phyloP scores from a whole-genome alignment of 2,113 vertebrate genomes.

The Urocynchramus pylzowi region DNA sequence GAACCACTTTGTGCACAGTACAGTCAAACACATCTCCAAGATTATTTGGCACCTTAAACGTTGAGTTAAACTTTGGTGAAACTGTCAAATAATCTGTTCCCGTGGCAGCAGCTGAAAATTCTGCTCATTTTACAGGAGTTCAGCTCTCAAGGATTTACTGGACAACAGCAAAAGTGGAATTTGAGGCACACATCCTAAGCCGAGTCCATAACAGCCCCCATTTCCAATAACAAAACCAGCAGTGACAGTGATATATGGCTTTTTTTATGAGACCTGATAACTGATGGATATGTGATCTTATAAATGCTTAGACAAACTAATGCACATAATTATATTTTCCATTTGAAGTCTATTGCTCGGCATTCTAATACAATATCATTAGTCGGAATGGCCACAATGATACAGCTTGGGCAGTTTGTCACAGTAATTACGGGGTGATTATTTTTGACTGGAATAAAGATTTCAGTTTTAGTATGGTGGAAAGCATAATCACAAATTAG shows the following conservation, averaged over 20 bases:
- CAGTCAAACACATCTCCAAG: neutral
- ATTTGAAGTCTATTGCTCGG: constrained; percentile 95
- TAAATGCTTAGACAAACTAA: constrained; percentile 99
- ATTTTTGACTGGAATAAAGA: constrained; percentile 94
- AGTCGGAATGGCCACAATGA: constrained; percentile 90
- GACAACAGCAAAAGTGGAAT: constrained; percentile 65
- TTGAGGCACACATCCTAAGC: constrained; percentile 75
- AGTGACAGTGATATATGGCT: constrained; percentile 97
- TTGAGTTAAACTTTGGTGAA: neutral
- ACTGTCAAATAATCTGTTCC: neutral
- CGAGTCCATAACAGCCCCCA: constrained; percentile 82
- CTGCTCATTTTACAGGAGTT: neutral
- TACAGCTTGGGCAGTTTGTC: constrained; percentile 87
- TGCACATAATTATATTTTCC: constrained; percentile 99
- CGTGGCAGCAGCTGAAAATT: neutral
- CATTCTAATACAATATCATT: constrained; percentile 99
- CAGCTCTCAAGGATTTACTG: constrained; percentile 25
- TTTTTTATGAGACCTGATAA: constrained; percentile 98
- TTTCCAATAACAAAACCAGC: constrained; percentile 84
- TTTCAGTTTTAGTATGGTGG: constrained; percentile 87
- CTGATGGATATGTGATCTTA: constrained; percentile 99
- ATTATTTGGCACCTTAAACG: neutral
- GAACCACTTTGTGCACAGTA: neutral
- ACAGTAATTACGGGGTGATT: constrained; percentile 88
- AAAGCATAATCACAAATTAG: constrained; percentile 85